phyloP scores from a whole-genome alignment of 2,797 vertebrate species.

The Labroides dimidiatus region DNA sequence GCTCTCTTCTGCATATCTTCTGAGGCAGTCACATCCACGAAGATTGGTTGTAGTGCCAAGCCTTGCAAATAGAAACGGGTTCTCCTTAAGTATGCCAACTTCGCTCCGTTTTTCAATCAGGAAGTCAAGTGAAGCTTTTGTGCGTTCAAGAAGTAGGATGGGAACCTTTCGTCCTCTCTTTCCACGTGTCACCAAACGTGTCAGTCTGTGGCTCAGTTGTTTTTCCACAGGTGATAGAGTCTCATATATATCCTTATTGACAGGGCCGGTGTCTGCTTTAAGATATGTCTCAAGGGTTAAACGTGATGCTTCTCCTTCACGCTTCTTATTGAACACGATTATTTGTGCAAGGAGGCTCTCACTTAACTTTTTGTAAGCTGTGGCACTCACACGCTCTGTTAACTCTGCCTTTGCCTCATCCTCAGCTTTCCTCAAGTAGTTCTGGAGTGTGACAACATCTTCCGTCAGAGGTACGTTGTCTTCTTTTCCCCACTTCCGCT shows the following conservation, averaged over 20 bases:
- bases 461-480: constrained; percentile 23
- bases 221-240: constrained; percentile 15
- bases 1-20: constrained; percentile 30
- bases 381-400: background rate
- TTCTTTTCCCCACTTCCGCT: constrained; percentile 22
- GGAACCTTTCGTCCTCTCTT: constrained; percentile 36
- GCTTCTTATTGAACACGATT: constrained; percentile 4
- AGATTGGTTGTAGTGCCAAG: background rate
- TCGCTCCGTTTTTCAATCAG: constrained; percentile 9
- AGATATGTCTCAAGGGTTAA: constrained; percentile 5
- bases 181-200: constrained; percentile 21
- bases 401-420: constrained; percentile 13
- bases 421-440: constrained; percentile 3
- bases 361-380: constrained; percentile 4
- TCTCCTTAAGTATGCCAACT: constrained; percentile 14
- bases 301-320: constrained; percentile 32
- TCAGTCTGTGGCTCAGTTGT: constrained; percentile 13
- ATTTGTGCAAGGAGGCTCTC: constrained; percentile 20
- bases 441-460: constrained; percentile 16
- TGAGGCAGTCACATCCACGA: constrained; percentile 36
- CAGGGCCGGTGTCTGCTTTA: constrained; percentile 12
- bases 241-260: constrained; percentile 33
- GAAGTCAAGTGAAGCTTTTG: constrained; percentile 15
- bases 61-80: constrained; percentile 29
- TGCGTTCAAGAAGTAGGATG: background rate